A percentile compares a stretch with the other conserved stretches of the same genome.
Evolutionary conservation across 1,140 invertebrate species (phyloP).

Genomic region (Brachionus manjavacas): DNA sequence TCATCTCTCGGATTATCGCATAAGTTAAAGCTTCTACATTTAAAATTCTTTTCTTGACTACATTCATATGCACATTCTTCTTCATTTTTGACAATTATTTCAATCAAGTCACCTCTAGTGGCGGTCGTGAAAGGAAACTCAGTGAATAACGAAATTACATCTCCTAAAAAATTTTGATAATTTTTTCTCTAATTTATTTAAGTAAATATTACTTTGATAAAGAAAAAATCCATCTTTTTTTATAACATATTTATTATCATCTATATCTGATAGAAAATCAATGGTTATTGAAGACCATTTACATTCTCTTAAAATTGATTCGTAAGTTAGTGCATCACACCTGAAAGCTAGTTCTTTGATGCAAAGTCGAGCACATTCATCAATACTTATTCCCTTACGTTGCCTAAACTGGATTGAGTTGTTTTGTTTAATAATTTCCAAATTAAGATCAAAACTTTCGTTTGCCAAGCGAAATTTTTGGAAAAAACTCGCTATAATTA

Average conservation of each 20-base stretch:
- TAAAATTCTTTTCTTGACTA: background rate
- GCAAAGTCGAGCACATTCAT: slow-evolving; percentile 29
- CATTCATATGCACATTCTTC: slow-evolving; percentile 22
- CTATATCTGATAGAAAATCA: background rate
- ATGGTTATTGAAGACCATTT: slow-evolving; percentile 22
- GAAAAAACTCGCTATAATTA: background rate
- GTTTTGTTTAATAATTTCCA: background rate
- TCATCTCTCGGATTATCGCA: background rate
- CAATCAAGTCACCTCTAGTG: background rate
- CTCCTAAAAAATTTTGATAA: background rate
- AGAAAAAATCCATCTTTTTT: slow-evolving; percentile 7
- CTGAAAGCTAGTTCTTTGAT: background rate
- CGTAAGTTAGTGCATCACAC: background rate
- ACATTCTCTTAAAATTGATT: slow-evolving; percentile 26
- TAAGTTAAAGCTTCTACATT: slow-evolving; percentile 37
- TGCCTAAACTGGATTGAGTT: slow-evolving; percentile 24
- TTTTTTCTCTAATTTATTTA: background rate
- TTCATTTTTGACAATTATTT: background rate
- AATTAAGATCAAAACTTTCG: background rate
- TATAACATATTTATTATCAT: background rate
- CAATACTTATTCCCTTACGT: slow-evolving; percentile 4
- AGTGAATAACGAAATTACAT: background rate
- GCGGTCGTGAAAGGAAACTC: slow-evolving; percentile 18
- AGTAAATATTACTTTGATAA: background rate
- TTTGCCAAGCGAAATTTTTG: background rate